Conservation (phyloP, 1,140 invertebrate species). For the Drosophila sucinea region DNA sequence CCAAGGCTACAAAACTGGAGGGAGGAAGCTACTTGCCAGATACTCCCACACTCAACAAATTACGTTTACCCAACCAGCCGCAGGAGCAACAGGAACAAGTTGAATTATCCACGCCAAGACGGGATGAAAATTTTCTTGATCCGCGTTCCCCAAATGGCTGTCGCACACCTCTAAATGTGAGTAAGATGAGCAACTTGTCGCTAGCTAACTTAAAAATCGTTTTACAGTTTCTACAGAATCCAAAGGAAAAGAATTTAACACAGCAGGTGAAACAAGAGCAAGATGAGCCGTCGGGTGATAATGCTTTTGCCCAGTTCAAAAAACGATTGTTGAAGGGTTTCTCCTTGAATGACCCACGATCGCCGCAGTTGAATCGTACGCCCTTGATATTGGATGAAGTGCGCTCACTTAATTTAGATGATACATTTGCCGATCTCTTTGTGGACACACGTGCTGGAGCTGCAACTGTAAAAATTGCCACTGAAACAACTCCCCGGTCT, state of each 20-base stretch:
- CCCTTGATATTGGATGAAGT: constrained; percentile 82
- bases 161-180: constrained; percentile 70
- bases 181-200: neutral
- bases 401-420: constrained; percentile 73
- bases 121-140: constrained; percentile 52
- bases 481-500: neutral
- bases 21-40: constrained; percentile 62
- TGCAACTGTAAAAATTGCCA: neutral
- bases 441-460: constrained; percentile 60
- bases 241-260: neutral
- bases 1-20: constrained; percentile 75
- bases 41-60: constrained; percentile 64
- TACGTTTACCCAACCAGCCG: constrained; percentile 30
- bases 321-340: constrained; percentile 74
- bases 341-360: constrained; percentile 82
- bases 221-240: constrained; percentile 39
- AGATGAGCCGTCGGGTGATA: constrained; percentile 32
- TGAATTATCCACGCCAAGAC: constrained; percentile 35
- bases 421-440: constrained; percentile 77
- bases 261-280: neutral
- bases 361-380: constrained; percentile 83
- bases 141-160: constrained; percentile 73
- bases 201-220: neutral
- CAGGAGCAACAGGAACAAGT: constrained; percentile 17
- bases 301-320: constrained; percentile 52